phyloP scores from a whole-genome alignment of 2,113 vertebrate genomes.

The Paratilapia polleni region DNA sequence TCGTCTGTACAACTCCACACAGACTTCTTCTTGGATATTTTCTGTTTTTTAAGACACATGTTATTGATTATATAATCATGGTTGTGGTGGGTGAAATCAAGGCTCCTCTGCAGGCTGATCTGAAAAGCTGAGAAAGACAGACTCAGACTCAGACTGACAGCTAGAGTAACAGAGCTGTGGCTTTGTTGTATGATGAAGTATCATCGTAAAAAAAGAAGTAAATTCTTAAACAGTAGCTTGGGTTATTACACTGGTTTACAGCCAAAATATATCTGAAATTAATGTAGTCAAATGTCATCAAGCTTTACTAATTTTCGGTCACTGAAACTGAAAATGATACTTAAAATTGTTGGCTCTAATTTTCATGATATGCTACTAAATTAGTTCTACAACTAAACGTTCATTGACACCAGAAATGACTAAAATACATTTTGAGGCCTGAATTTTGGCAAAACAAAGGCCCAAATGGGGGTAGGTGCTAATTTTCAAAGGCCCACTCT shows the following conservation, averaged over 20 bases:
- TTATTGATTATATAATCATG: conserved; percentile 64
- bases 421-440: neutral
- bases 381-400: neutral
- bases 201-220: conserved; percentile 51
- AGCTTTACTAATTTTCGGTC: conserved; percentile 3
- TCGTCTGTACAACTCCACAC: conserved; percentile 27
- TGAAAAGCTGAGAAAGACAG: conserved; percentile 31
- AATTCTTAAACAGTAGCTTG: neutral
- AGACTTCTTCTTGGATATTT: conserved; percentile 19
- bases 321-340: neutral
- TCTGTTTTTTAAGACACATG: conserved; percentile 37
- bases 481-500: neutral
- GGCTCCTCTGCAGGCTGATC: conserved; percentile 44
- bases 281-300: neutral
- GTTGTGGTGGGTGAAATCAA: conserved; percentile 40
- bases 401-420: neutral
- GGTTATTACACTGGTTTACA: neutral
- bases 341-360: neutral
- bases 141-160: conserved; percentile 56
- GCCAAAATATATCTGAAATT: neutral
- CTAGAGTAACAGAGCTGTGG: conserved; percentile 58
- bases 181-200: conserved; percentile 71
- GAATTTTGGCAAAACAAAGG: neutral
- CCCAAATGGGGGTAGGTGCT: neutral
- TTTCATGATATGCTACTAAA: neutral